Conservation (phyloP, 2,797 vertebrate genomes). For the Hydrophis major region DNA sequence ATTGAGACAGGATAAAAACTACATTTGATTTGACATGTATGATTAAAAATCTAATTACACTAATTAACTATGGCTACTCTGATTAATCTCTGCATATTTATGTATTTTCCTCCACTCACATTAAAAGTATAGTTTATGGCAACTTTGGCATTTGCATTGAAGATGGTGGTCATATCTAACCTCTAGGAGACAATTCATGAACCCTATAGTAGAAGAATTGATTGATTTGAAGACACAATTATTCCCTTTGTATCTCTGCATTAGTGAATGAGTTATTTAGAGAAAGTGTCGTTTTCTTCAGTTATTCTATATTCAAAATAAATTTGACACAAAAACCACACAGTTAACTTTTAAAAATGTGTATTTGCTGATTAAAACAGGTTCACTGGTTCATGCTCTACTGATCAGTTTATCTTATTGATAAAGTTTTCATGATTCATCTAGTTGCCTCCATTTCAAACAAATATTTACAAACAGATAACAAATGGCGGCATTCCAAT, state of each 20-base stretch:
- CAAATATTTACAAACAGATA: conserved; percentile 77
- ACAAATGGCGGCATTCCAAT: conserved; percentile 59
- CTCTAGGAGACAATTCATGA: background rate
- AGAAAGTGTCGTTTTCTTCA: conserved; percentile 20
- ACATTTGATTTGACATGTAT: background rate
- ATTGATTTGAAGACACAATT: background rate
- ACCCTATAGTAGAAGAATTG: background rate
- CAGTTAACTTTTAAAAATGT: conserved; percentile 45
- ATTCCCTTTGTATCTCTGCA: background rate
- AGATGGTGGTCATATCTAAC: background rate
- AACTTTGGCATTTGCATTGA: background rate
- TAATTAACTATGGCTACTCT: background rate
- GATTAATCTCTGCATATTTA: background rate
- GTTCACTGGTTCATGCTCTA: conserved; percentile 59
- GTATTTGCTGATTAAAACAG: conserved; percentile 50
- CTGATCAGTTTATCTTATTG: conserved; percentile 67
- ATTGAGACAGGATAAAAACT: background rate
- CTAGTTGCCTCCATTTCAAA: conserved; percentile 69
- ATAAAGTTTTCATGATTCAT: conserved; percentile 67
- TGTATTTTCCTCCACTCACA: background rate
- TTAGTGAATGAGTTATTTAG: background rate
- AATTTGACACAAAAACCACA: conserved; percentile 38
- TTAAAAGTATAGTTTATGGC: background rate
- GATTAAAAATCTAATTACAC: background rate
- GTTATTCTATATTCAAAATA: conserved; percentile 17